A percentile compares a stretch with the other conserved stretches of the same genome.
Evolutionary conservation across 2,888 invertebrate genomes (phyloP).

Genomic region (Trichopoda pennipes): DNA sequence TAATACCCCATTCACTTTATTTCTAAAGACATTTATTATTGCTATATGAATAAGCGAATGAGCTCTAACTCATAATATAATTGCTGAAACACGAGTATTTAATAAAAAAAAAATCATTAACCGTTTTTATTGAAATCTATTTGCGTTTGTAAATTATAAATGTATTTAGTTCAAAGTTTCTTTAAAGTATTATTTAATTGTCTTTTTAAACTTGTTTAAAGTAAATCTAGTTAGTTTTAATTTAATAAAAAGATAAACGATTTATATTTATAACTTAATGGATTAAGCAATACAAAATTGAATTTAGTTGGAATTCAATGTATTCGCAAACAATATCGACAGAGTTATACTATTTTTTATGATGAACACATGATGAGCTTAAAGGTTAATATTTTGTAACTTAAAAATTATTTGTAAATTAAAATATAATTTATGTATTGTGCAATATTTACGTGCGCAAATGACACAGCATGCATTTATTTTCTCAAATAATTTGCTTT

Average conservation of each 20-base stretch:
- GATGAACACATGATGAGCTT: no score
- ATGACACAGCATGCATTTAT: no score
- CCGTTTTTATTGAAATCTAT: background rate
- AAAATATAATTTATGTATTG: no score
- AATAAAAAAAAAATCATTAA: background rate
- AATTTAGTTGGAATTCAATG: no score
- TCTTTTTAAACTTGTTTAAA: slow-evolving; percentile 11
- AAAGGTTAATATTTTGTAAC: no score
- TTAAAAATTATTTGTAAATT: no score
- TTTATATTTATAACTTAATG: background rate
- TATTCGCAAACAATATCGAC: no score
- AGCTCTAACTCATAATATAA: background rate
- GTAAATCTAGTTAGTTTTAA: background rate
- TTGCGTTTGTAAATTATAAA: slow-evolving; percentile 22
- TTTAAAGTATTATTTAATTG: background rate
- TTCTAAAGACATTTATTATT: slow-evolving; percentile 22
- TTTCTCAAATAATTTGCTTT: no score
- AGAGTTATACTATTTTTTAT: no score
- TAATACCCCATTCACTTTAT: slow-evolving; percentile 53
- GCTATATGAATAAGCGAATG: slow-evolving; percentile 25
- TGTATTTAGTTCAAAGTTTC: slow-evolving; percentile 44
- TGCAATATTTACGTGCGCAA: no score
- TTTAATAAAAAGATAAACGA: slow-evolving; percentile 6
- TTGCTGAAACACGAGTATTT: background rate
- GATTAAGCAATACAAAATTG: background rate